Evolutionary conservation across 2,888 invertebrate species (phyloP).

Genomic region (Synergus itoensis): DNA sequence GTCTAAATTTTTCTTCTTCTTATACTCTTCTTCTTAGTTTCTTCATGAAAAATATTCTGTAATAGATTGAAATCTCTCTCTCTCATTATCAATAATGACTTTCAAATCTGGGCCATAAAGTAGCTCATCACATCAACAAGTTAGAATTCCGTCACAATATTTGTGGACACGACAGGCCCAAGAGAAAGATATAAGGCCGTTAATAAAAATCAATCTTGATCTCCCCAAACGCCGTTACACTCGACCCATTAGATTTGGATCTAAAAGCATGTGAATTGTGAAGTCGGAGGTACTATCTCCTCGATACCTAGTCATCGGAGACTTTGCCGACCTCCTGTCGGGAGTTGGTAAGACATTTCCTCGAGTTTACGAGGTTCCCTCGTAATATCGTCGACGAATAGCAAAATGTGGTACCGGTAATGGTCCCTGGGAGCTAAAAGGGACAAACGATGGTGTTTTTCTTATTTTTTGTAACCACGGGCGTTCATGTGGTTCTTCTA

Average conservation of each 20-base stretch:
- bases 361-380: conserved; percentile 50
- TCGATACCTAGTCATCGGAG: conserved; percentile 1
- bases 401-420: conserved; percentile 53
- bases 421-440: conserved; percentile 50
- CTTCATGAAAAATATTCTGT: neutral
- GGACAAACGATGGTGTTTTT: conserved; percentile 51
- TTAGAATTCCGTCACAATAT: conserved; percentile 36
- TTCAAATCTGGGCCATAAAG: conserved; percentile 25
- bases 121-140: neutral
- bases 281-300: conserved; percentile 1
- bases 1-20: neutral
- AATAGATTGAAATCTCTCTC: neutral
- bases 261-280: neutral
- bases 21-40: neutral
- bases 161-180: conserved; percentile 10
- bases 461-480: conserved; percentile 55
- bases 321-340: conserved; percentile 45
- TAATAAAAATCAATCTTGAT: conserved; percentile 32
- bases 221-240: conserved; percentile 1
- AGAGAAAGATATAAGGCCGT: conserved; percentile 25
- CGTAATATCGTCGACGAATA: conserved; percentile 50
- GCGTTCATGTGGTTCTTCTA: conserved; percentile 51
- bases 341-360: conserved; percentile 49
- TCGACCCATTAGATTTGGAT: conserved; percentile 13
- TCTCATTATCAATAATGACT: conserved; percentile 20